Base-by-base conservation (phyloP, 2,797 vertebrate species). In the Pseudomugil gertrudae region DNA sequence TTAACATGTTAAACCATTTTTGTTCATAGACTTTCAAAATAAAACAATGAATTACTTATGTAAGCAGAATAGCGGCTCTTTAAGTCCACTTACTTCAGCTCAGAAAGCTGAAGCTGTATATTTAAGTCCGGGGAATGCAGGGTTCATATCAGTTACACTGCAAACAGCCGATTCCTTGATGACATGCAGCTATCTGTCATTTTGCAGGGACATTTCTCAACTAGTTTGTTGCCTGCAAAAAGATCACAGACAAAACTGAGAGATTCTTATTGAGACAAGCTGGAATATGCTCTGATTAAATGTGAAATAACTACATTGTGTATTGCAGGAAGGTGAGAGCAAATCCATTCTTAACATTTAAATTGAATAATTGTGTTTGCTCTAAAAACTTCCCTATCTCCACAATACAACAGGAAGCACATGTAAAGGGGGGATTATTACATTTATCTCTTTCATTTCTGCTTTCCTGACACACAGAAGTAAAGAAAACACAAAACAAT, bases 371-470 rank as follows among this genome's bases (percentile, higher is more conserved):
- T 24, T 26, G 47, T 24, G 23, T 26, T 50, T 50, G 3, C 15
- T 26, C 48, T 50, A 9, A 5, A 47, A 51, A 26, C 32, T 9
- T 47, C 19, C 30, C 8, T 5, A 30, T 43, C 1, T 11, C 66
- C 38, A 54, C 15, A 33, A 11, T 57, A 35, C 15, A 33, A 32
- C 53, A 53, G 59, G 19, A 67, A 36, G 15, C 27, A 19, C 15
- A n/a, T 30, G 24, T 7, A 54, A 19, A 21, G 21, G 15, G 63
- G 7, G 66, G 62, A 70, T 61, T 45, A 69, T 66, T 15, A 65
- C 30, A 60, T 61, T 32, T 15, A 40, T 27, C 24, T 54, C 2
- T 9, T 56, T 29, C 43, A 29, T 47, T 65, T 69, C 21, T 2
- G 35, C n/a, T n/a, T n/a, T n/a, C n/a, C n/a, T n/a, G n/a, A n/a